Percentiles rank a stretch among this genome's conserved stretches.
These are phyloP conservation scores for Tipula confusa DNA, from an alignment of 2,888 invertebrate genomes.

Conservation along the genomic window DNA sequence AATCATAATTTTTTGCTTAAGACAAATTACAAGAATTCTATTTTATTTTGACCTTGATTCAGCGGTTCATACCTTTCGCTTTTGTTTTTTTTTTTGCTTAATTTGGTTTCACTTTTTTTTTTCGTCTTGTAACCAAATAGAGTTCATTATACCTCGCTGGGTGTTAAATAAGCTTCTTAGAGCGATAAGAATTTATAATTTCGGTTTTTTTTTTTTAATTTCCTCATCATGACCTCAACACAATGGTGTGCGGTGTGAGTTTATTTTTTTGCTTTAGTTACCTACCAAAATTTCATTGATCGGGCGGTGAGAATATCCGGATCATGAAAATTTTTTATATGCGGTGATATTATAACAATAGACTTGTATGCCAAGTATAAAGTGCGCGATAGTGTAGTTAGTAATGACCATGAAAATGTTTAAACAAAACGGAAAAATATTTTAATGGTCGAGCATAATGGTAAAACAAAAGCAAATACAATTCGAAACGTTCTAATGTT, in stretches of 20 bases:
- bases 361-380: not conserved
- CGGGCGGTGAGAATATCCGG: slow-evolving; percentile 15
- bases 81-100: not conserved
- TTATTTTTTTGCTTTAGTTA: not conserved
- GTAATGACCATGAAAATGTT: not conserved
- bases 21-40: slow-evolving; percentile 21
- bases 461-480: not conserved
- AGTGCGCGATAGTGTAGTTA: not conserved
- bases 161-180: slow-evolving; percentile 20
- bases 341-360: not conserved
- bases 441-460: not conserved
- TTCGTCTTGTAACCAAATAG: not conserved
- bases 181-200: not conserved
- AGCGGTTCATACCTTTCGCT: not conserved
- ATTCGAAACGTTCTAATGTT: not conserved
- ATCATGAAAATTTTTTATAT: not conserved
- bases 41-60: slow-evolving; percentile 16
- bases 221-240: not conserved
- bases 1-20: not conserved
- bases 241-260: not conserved
- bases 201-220: not conserved
- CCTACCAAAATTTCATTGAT: not conserved
- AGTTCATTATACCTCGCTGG: not conserved
- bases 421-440: not conserved
- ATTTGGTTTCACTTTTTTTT: not conserved